These are phyloP conservation scores for Rutilus rutilus DNA, from an alignment of 2,113 vertebrate species.

Conservation along the genomic window DNA sequence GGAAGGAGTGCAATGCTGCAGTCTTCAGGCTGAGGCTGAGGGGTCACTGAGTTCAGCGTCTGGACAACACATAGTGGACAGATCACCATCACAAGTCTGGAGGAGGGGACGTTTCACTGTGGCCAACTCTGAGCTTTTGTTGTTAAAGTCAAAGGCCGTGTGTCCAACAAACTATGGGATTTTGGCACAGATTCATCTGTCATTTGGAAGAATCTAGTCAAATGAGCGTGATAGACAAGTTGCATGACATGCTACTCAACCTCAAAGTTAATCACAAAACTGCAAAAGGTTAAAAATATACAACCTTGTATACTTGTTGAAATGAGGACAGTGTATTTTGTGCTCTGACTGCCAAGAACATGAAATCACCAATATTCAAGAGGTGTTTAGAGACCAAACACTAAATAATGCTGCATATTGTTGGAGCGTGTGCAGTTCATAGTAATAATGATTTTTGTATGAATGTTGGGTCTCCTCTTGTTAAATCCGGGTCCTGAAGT, in stretches of 20 bases:
- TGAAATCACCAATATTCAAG: background rate
- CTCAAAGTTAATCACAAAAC: background rate
- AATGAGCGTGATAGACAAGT: background rate
- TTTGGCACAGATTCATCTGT: background rate
- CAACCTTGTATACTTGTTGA: no score
- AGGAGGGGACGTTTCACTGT: no score
- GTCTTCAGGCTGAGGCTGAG: conserved; percentile 96
- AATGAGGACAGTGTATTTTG: background rate
- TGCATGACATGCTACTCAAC: background rate
- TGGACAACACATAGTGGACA: conserved; percentile 59
- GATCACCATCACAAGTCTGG: no score
- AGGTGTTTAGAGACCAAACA: background rate
- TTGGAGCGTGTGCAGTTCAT: no score
- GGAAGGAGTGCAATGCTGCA: conserved; percentile 98
- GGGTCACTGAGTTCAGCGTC: conserved; percentile 99
- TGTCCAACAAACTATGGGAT: background rate
- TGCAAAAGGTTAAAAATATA: background rate
- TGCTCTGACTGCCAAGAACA: background rate
- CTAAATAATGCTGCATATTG: background rate
- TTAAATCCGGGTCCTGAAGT: background rate
- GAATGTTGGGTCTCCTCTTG: background rate
- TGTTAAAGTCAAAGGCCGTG: background rate
- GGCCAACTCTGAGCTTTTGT: background rate
- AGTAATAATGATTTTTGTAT: no score
- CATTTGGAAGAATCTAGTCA: background rate